These are phyloP conservation scores for Phataginus tricuspis DNA, from an alignment of 2,797 vertebrate species.

Conservation along the genomic window DNA sequence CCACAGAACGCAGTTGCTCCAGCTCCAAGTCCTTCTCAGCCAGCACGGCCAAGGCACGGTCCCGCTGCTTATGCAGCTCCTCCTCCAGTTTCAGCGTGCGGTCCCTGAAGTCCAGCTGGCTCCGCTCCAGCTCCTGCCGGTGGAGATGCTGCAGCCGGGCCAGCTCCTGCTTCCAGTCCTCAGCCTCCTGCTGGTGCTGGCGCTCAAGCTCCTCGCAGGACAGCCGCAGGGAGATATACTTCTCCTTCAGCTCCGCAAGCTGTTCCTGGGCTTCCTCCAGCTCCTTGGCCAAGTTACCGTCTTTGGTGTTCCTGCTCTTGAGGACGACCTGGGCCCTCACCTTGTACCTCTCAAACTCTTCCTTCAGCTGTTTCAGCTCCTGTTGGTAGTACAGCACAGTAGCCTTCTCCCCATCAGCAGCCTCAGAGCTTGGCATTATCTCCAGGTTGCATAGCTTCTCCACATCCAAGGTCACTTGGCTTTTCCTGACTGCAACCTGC, in stretches of 20 bases:
- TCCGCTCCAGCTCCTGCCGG: conserved; percentile 90
- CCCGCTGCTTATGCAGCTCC: conserved; percentile 94
- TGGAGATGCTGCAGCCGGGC: conserved; percentile 87
- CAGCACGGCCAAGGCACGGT: conserved; percentile 93
- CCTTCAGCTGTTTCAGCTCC: conserved; percentile 94
- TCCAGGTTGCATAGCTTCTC: conserved; percentile 85
- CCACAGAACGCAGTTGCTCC: conserved; percentile 87
- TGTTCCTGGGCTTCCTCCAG: conserved; percentile 93
- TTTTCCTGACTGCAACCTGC: conserved; percentile 86
- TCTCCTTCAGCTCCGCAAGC: conserved; percentile 93
- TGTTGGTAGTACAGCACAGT: conserved; percentile 89
- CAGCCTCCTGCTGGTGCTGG: conserved; percentile 85
- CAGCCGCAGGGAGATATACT: conserved; percentile 92
- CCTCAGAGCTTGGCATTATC: conserved; percentile 70
- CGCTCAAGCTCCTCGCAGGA: conserved; percentile 87
- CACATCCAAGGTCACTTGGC: conserved; percentile 84
- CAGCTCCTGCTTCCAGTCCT: conserved; percentile 86
- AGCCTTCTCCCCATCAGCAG: conserved; percentile 85
- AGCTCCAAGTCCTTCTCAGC: conserved; percentile 95
- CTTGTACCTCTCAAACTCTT: conserved; percentile 97
- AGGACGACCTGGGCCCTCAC: conserved; percentile 93
- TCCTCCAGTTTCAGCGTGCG: conserved; percentile 90
- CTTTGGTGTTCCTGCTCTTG: conserved; percentile 93
- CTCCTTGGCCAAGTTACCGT: conserved; percentile 90
- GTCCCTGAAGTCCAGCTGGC: conserved; percentile 89